These are phyloP conservation scores for Leptobrachium ailaonicum DNA, from an alignment of 2,113 vertebrate genomes.

Conservation along the genomic window DNA sequence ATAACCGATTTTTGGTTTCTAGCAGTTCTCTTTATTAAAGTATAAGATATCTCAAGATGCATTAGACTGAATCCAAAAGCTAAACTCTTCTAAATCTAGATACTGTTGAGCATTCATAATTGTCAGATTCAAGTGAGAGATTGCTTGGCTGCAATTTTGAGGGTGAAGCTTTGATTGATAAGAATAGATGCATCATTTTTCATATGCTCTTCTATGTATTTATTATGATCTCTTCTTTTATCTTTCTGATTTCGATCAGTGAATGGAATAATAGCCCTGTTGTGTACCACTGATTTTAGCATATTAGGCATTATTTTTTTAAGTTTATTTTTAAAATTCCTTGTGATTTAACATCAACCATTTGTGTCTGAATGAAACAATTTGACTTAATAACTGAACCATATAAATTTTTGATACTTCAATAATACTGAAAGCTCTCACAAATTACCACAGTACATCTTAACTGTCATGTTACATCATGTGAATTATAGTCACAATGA, in stretches of 20 bases:
- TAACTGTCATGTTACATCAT: constrained; percentile 73
- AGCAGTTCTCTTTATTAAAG: no score
- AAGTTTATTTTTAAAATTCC: constrained; percentile 62
- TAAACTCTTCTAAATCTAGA: no score
- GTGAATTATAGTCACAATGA: constrained; percentile 71
- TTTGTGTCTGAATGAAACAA: constrained; percentile 69
- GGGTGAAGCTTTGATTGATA: neutral
- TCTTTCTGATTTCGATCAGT: constrained; percentile 53
- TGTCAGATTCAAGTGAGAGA: neutral
- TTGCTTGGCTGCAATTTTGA: neutral
- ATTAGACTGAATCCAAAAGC: no score
- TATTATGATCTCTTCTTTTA: constrained; percentile 35
- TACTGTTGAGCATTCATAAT: neutral
- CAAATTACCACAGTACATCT: constrained; percentile 75
- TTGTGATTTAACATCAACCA: constrained; percentile 66
- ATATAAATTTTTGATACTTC: constrained; percentile 77
- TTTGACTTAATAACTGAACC: constrained; percentile 75
- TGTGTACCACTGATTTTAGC: constrained; percentile 62
- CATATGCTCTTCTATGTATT: constrained; percentile 12
- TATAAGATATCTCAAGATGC: no score
- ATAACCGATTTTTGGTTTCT: no score
- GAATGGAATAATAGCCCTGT: constrained; percentile 59
- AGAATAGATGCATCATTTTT: neutral
- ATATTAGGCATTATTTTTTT: constrained; percentile 59
- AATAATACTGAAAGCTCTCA: constrained; percentile 68